Evolutionary conservation across 2,888 invertebrate genomes (phyloP).

Genomic region (Zeuzera pyrina): DNA sequence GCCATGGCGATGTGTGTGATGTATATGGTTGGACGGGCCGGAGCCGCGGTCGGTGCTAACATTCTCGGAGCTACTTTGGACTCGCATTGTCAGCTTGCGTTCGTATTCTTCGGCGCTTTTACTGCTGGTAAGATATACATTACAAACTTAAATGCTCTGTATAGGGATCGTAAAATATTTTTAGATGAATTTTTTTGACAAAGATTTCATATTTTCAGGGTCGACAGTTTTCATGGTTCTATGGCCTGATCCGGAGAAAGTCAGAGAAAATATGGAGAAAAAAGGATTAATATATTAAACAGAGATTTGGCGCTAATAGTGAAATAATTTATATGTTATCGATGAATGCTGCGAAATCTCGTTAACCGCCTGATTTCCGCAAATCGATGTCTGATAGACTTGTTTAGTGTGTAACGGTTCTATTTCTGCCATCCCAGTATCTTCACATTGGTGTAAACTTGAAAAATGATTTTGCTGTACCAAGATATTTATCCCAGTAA

Average conservation of each 20-base stretch:
- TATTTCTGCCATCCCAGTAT: no score
- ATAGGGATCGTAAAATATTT: constrained; percentile 1
- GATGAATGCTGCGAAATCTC: no score
- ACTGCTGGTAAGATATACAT: constrained; percentile 42
- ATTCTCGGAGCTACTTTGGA: constrained; percentile 76
- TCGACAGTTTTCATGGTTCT: constrained; percentile 49
- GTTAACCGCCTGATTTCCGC: no score
- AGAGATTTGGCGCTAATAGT: no score
- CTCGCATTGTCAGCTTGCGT: constrained; percentile 72
- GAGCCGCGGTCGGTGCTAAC: constrained; percentile 76
- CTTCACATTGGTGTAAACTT: no score
- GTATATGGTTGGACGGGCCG: constrained; percentile 76
- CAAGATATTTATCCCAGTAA: no score
- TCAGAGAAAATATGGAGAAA: constrained; percentile 45
- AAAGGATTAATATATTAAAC: constrained; percentile 47
- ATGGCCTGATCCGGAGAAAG: constrained; percentile 54
- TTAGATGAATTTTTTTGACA: background rate
- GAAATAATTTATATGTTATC: no score
- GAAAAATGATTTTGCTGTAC: no score
- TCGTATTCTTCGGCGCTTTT: constrained; percentile 69
- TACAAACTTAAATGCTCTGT: background rate
- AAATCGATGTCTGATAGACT: no score
- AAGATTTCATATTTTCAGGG: constrained; percentile 28
- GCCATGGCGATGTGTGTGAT: constrained; percentile 78
- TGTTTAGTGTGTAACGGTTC: no score